Base-by-base conservation (phyloP, 2,113 vertebrate species). In the Cavia porcellus region DNA sequence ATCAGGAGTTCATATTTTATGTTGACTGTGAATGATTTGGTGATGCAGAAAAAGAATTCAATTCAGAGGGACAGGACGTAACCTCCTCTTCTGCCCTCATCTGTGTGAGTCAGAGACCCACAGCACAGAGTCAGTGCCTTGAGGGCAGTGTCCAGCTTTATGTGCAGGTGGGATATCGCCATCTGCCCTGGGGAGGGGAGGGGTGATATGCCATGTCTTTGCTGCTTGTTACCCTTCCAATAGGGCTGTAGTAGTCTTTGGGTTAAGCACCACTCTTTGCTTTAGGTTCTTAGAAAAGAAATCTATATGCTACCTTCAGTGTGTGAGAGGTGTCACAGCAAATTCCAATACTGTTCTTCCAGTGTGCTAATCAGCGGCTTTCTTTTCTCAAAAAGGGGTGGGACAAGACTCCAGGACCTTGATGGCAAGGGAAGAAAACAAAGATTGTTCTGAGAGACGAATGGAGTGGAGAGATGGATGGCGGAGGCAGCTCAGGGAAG, bases 391-490 rank as follows among this genome's bases (percentile, higher is more conserved):
- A 66, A 50, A 82, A 47, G 59, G 25, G 9, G 1, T 22, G 3
- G 20, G 11, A 11, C 19, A 57, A 55, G 50, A 35, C 35, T 30
- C 2, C 12, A 47, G 62, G 38, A 45, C 79, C 64, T 86, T 35
- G 81, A 14, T 2, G 75, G 47, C 42, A 47, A 28, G 17, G 13
- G 1, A 24, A 80, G 30, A 52, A 50, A 7, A 83, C 35, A 61
- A 30, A 13, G 47, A 55, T 35, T 5, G 19, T 4, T 3, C 1
- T 47, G 24, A 19, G 4, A 38, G 22, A 28, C 52, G 74, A 35
- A 2, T 6, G 0, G 42, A 9, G 30, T 5, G 4, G 35, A n/a
- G 13, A 1, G 15, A 28, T 5, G 11, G n/a, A 9, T 7, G n/a
- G 47, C 4, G 7, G 68, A 64, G 7, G 3, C 7, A 1, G 1